phyloP scores from a whole-genome alignment of 2,113 vertebrate species.

The Cebidichthys violaceus region DNA sequence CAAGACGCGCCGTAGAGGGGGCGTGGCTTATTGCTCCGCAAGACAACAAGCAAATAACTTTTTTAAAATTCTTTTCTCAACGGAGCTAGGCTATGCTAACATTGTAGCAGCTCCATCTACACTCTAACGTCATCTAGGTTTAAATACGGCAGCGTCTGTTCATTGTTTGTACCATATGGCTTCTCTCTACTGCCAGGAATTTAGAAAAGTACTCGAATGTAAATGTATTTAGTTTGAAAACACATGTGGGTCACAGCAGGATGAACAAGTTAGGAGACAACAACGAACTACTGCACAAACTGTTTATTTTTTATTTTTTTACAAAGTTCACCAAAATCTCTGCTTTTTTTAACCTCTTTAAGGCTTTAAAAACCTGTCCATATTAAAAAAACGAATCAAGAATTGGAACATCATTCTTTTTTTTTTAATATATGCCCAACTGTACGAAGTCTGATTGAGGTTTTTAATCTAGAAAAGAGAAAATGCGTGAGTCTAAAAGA shows the following conservation, averaged over 20 bases:
- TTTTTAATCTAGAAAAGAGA: neutral
- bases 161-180: no score
- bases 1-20: no score
- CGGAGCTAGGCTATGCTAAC: no score
- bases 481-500: conserved; percentile 2
- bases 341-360: neutral
- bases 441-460: neutral
- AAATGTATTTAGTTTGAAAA: neutral
- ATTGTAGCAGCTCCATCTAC: no score
- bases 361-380: neutral
- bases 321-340: neutral
- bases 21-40: no score
- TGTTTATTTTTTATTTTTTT: neutral
- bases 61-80: no score
- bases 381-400: neutral
- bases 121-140: no score
- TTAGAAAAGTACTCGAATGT: neutral
- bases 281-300: neutral
- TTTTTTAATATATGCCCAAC: neutral
- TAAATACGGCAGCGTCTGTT: no score
- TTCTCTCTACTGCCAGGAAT: neutral
- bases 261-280: neutral
- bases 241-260: no score
- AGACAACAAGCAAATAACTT: no score
- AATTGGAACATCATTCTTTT: neutral